These are phyloP conservation scores for Ormyrus rosae DNA, from an alignment of 2,888 invertebrate genomes.

Conservation along the genomic window DNA sequence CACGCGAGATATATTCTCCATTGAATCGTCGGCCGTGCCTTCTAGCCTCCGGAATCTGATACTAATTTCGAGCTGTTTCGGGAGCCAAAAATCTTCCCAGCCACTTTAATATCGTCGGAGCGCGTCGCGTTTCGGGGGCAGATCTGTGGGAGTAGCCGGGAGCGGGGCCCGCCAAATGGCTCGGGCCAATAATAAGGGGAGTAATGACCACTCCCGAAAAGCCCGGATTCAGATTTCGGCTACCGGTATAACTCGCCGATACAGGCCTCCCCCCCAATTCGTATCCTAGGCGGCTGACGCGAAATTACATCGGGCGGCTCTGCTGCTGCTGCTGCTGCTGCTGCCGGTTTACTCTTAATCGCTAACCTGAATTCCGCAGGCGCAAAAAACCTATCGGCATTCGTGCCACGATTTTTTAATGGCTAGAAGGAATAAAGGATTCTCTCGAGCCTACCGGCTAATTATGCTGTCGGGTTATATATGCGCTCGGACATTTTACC, in stretches of 20 bases:
- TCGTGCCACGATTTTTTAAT: slow-evolving; percentile 52
- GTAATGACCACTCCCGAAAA: slow-evolving; percentile 61
- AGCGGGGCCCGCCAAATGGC: slow-evolving; percentile 62
- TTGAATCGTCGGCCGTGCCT: background rate
- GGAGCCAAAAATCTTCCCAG: background rate
- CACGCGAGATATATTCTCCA: slow-evolving; percentile 26
- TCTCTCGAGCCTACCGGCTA: slow-evolving; percentile 21
- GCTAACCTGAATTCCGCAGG: slow-evolving; percentile 59
- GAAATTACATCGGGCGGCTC: slow-evolving; percentile 63
- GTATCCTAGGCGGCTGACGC: slow-evolving; percentile 58
- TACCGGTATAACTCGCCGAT: slow-evolving; percentile 61
- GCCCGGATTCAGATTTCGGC: slow-evolving; percentile 60
- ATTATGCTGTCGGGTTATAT: slow-evolving; percentile 15
- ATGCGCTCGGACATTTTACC: slow-evolving; percentile 15
- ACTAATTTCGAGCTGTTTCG: slow-evolving; percentile 22
- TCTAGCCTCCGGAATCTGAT: slow-evolving; percentile 27
- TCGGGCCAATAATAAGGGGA: slow-evolving; percentile 66
- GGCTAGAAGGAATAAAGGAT: slow-evolving; percentile 41
- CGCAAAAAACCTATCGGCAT: slow-evolving; percentile 63
- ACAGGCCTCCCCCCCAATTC: slow-evolving; percentile 58
- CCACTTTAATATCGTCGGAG: slow-evolving; percentile 51
- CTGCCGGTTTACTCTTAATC: slow-evolving; percentile 51
- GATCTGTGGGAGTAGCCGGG: slow-evolving; percentile 66
- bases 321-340: slow-evolving; percentile 37
- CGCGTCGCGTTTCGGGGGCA: slow-evolving; percentile 37